A percentile compares a stretch with the other conserved stretches of the same genome.
Evolutionary conservation across 2,113 vertebrate species (phyloP).

Genomic region (Apistogramma diplotaenia): DNA sequence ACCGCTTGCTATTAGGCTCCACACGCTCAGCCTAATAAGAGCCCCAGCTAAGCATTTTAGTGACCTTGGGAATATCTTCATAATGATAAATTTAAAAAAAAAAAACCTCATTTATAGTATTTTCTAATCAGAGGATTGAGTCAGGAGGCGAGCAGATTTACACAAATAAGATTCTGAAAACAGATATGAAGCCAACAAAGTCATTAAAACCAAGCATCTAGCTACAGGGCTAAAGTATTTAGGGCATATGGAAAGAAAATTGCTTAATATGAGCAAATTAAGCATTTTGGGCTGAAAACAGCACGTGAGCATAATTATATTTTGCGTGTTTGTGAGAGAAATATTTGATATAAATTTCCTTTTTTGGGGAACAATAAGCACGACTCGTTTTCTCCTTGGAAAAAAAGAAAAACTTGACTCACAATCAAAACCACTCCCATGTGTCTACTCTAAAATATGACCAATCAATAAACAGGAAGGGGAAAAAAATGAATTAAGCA

Average conservation of each 20-base stretch:
- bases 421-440: background rate
- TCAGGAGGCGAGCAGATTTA: background rate
- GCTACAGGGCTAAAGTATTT: background rate
- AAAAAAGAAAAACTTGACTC: background rate
- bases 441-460: background rate
- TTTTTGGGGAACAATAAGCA: background rate
- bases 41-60: background rate
- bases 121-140: background rate
- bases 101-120: background rate
- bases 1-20: background rate
- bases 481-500: background rate
- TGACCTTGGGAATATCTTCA: constrained; percentile 2
- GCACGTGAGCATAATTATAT: background rate
- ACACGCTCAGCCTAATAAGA: background rate
- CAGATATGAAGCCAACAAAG: constrained; percentile 25
- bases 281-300: constrained; percentile 7
- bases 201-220: constrained; percentile 23
- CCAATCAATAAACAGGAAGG: constrained; percentile 15
- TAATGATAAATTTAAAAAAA: background rate
- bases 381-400: background rate
- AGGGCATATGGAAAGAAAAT: constrained; percentile 4
- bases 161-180: constrained; percentile 27
- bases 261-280: background rate
- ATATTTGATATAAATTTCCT: background rate
- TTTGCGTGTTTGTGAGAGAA: too few relatives aligned